phyloP scores from a whole-genome alignment of 2,888 invertebrate genomes.

The Oligia fasciuncula region DNA sequence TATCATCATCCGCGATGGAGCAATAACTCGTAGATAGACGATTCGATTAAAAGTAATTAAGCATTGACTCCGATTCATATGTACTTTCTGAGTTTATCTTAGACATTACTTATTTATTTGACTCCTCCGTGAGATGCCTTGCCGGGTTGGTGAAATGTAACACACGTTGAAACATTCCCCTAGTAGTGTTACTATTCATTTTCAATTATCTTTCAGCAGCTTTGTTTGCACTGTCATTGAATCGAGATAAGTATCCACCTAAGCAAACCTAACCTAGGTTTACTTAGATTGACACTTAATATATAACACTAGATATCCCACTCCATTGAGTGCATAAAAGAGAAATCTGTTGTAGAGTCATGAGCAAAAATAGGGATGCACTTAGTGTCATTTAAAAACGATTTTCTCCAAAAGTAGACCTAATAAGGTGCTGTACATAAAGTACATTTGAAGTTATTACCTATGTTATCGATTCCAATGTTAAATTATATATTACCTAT shows the following conservation, averaged over 20 bases:
- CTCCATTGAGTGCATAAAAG: background rate
- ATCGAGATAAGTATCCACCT: background rate
- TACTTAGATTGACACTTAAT: background rate
- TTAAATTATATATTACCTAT: too few relatives aligned
- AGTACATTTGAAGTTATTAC: background rate
- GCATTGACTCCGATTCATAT: background rate
- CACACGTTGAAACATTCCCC: background rate
- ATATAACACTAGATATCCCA: background rate
- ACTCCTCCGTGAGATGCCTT: background rate
- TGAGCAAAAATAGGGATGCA: background rate
- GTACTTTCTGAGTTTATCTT: background rate
- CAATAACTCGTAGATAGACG: background rate
- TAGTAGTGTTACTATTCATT: background rate
- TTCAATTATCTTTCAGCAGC: background rate
- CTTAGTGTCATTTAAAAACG: background rate
- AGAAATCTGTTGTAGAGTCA: background rate
- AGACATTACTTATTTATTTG: background rate
- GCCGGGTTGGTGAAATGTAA: background rate
- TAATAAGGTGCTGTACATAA: background rate
- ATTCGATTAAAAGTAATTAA: background rate
- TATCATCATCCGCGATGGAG: background rate
- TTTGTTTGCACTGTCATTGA: background rate
- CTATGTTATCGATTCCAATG: background rate
- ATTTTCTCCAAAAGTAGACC: background rate
- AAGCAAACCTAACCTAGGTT: background rate